Percentiles rank a stretch among this genome's conserved stretches.
phyloP scores from a whole-genome alignment of 2,797 vertebrate genomes.

The Meda fulgida region DNA sequence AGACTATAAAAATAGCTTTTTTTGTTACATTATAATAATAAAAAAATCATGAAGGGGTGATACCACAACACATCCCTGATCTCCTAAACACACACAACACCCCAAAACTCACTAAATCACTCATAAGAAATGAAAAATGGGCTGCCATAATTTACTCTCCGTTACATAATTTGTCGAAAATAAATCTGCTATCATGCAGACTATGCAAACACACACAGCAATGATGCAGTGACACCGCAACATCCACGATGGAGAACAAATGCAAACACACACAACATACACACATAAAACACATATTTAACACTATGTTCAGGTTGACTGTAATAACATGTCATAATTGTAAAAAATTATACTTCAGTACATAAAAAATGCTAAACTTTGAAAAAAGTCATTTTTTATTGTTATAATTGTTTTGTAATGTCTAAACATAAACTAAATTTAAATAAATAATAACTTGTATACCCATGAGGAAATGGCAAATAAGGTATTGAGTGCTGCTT shows the following conservation, averaged over 20 bases:
- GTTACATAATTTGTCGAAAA: background rate
- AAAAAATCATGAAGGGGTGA: no score
- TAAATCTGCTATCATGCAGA: background rate
- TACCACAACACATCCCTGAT: no score
- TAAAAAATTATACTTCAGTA: background rate
- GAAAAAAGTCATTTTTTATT: no score
- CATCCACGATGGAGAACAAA: background rate
- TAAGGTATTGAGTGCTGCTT: background rate
- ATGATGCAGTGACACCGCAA: background rate
- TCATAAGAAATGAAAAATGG: no score
- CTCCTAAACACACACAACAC: no score
- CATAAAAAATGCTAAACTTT: no score
- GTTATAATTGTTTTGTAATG: no score
- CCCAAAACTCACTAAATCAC: no score
- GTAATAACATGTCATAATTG: background rate
- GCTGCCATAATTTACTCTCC: background rate
- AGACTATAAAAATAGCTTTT: no score
- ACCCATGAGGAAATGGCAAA: background rate
- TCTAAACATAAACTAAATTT: background rate
- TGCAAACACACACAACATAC: background rate
- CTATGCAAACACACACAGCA: background rate
- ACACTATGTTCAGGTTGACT: background rate
- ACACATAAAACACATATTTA: no score
- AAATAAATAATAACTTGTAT: background rate
- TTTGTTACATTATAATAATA: no score